phyloP scores from a whole-genome alignment of 2,113 vertebrate genomes.

The Percina caprodes region DNA sequence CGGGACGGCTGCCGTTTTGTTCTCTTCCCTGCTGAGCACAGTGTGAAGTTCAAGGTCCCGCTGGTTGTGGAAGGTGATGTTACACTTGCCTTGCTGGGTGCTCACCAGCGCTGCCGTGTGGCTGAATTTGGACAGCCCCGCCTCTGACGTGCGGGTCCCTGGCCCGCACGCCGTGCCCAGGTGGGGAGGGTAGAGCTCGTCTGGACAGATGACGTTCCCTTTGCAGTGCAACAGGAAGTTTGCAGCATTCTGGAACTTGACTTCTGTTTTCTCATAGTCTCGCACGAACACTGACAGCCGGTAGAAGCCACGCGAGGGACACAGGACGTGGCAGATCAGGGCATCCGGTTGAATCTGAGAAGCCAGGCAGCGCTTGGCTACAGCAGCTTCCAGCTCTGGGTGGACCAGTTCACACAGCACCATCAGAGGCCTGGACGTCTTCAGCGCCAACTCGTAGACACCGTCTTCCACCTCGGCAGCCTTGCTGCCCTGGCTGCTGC shows the following conservation, averaged over 20 bases:
- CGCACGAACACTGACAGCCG: constrained; percentile 84
- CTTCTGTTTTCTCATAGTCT: constrained; percentile 73
- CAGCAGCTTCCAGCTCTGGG: constrained; percentile 64
- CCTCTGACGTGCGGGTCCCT: constrained; percentile 77
- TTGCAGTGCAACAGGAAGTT: constrained; percentile 84
- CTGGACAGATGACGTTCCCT: constrained; percentile 57
- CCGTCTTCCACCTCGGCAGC: constrained; percentile 69
- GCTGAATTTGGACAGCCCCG: constrained; percentile 82
- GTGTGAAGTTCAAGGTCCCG: constrained; percentile 60
- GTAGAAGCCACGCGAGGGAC: constrained; percentile 83
- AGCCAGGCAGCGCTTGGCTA: constrained; percentile 81
- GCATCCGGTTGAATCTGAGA: constrained; percentile 81
- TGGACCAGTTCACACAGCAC: constrained; percentile 80
- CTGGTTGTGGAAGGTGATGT: constrained; percentile 82
- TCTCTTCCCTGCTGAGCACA: constrained; percentile 68
- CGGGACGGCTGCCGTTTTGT: constrained; percentile 36
- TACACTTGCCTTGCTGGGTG: constrained; percentile 84
- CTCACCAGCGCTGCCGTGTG: constrained; percentile 79
- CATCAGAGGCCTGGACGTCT: constrained; percentile 80
- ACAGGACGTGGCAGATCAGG: constrained; percentile 84
- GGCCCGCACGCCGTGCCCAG: constrained; percentile 82
- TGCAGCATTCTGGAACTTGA: constrained; percentile 80
- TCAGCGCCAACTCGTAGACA: constrained; percentile 70
- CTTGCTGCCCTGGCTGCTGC: constrained; percentile 75
- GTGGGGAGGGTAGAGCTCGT: constrained; percentile 80